Evolutionary conservation across 1,140 invertebrate genomes (phyloP), one percentile per base, ranked within the genome.

Genomic region (Apis florea): DNA sequence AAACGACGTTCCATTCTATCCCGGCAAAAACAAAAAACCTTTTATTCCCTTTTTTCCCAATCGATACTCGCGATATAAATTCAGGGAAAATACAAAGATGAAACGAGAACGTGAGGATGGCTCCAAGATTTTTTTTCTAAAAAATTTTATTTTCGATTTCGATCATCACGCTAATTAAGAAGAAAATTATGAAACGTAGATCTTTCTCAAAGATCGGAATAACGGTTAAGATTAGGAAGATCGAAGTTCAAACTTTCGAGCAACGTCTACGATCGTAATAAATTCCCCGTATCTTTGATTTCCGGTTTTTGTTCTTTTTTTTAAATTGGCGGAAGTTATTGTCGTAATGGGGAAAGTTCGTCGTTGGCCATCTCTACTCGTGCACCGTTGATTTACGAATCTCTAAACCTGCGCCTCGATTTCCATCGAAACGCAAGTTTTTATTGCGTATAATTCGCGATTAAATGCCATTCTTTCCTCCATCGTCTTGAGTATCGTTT

Each of bases 241-340:
- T 51, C 69, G 71, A 75, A 64, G 13, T 66, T 75, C 40, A 75
- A 75, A 75, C 12, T 6, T 31, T 19, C 49, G 24, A 51, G 47
- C 73, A 31, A 54, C 73, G 73, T 8, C 61, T 75, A 54, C 73
- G 49, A 75, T 53, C 24, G 49, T 53, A 75, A 75, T 53, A 66
- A 75, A 75, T 75, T 40, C 53, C 19, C 19, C 61, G 49, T 75
- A 40, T 54, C 51, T 61, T 75, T 26, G 2, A 26, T 10, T 15
- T 40, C 5, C 11, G 21, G 15, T 51, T n/a, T 58, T 24, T 10
- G 17, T n/a, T 15, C 15, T 13, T 40, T 17, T 11, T 40, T n/a
- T 58, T 49, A 40, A 64, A 64, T 75, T 49, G 61, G 24, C 12
- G 61, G 17, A 64, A 64, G 26, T 64, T 64, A 75, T 64, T 26